Evolutionary conservation across 53 echinoderm and acorn worm species (phyloP).

Genomic region (Arbacia lixula): DNA sequence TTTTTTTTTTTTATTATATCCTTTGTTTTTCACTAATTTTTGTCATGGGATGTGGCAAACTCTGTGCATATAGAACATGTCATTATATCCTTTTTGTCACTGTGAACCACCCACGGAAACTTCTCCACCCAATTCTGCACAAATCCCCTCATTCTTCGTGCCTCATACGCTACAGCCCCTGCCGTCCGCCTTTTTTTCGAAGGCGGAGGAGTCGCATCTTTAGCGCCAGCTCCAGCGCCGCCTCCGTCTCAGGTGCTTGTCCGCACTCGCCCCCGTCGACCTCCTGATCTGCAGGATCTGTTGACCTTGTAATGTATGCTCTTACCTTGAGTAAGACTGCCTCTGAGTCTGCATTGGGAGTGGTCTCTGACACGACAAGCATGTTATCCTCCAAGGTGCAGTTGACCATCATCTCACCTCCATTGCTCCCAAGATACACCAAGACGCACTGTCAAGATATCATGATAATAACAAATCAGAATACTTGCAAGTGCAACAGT

Average conservation of each 20-base stretch:
- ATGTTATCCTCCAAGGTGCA: conserved; percentile 71
- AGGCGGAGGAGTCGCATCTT: neutral
- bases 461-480: neutral
- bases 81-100: too few species aligned
- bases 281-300: too few species aligned
- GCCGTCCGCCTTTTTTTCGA: neutral
- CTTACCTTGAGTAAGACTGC: conserved; percentile 50
- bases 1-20: too few species aligned
- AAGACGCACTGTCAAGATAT: conserved; percentile 64
- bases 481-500: neutral
- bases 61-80: too few species aligned
- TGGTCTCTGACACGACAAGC: conserved; percentile 44
- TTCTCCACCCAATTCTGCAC: too few species aligned
- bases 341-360: conserved; percentile 17
- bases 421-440: conserved; percentile 63
- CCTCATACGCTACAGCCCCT: too few species aligned
- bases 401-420: conserved; percentile 31
- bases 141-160: too few species aligned
- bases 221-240: neutral
- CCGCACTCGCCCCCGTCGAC: too few species aligned
- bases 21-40: too few species aligned
- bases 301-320: neutral
- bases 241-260: neutral
- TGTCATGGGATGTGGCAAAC: too few species aligned
- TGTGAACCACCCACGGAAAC: too few species aligned